These are phyloP conservation scores for Theropithecus gelada DNA, from an alignment of 2,113 vertebrate genomes.

Conservation along the genomic window DNA sequence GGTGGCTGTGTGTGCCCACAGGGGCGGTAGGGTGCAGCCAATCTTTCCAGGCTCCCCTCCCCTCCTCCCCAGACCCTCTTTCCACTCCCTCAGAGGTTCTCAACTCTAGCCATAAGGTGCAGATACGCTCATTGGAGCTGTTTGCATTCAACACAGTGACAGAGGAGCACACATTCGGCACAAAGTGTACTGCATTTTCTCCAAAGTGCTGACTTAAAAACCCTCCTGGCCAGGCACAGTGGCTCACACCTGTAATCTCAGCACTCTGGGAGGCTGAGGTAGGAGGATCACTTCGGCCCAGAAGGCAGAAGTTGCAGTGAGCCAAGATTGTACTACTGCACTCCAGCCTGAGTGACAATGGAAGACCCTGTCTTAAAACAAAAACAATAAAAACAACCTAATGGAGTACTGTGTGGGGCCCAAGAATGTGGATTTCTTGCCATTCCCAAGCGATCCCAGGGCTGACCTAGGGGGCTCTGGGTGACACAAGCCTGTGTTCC, in stretches of 20 bases:
- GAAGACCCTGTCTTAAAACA: too few species aligned
- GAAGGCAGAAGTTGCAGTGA: too few species aligned
- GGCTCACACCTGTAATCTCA: too few species aligned
- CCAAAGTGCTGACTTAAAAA: neutral
- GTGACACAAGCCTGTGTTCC: neutral
- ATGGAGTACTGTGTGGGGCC: neutral
- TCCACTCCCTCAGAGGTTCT: slow-evolving; percentile 52
- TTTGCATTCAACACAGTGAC: neutral
- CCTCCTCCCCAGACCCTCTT: slow-evolving; percentile 9
- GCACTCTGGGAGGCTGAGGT: too few species aligned
- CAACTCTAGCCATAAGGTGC: neutral
- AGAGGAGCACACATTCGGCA: neutral
- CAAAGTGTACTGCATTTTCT: neutral
- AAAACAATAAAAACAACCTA: too few species aligned
- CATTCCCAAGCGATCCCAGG: neutral
- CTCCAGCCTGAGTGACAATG: too few species aligned
- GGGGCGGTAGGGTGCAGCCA: neutral
- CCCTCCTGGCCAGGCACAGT: neutral
- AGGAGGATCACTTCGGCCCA: too few species aligned
- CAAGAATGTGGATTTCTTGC: neutral
- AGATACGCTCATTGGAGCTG: neutral
- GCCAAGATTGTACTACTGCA: too few species aligned
- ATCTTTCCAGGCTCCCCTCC: slow-evolving; percentile 66
- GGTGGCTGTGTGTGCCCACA: slow-evolving; percentile 8
- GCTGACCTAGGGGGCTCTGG: neutral